These are phyloP conservation scores for Dusona sp. DNA, from an alignment of 2,888 invertebrate genomes.

Conservation along the genomic window DNA sequence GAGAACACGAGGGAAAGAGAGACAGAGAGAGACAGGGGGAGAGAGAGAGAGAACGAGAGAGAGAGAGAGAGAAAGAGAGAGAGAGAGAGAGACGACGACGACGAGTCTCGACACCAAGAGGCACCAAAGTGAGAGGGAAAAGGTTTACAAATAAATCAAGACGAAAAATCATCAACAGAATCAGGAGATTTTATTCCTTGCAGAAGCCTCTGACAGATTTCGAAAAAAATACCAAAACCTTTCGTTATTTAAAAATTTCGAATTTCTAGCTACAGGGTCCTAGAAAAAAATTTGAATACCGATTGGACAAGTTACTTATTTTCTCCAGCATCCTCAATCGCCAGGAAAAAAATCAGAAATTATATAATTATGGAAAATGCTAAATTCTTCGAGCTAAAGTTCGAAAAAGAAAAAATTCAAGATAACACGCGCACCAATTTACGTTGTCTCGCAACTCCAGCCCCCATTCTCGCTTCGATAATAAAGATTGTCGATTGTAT, in stretches of 20 bases:
- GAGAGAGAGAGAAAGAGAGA: constrained; percentile 18
- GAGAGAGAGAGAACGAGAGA: neutral
- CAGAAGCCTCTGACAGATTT: neutral
- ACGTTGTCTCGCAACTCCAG: constrained; percentile 75
- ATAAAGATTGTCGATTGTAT: constrained; percentile 32
- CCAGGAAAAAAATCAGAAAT: neutral
- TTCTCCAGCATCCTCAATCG: neutral
- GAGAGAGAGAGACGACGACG: neutral
- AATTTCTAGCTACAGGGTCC: neutral
- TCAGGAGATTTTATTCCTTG: neutral
- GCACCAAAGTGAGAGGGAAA: constrained; percentile 1
- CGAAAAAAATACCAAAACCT: neutral
- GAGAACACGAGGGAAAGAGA: neutral
- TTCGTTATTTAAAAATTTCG: neutral
- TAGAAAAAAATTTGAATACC: neutral
- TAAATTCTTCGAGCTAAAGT: constrained; percentile 26
- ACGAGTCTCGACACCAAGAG: neutral
- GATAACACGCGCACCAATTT: constrained; percentile 68
- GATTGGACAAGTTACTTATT: neutral
- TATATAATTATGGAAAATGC: neutral
- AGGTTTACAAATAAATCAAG: neutral
- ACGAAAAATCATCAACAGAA: neutral
- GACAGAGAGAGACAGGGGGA: neutral
- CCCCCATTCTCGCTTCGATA: constrained; percentile 69
- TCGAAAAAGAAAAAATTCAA: neutral